phyloP scores from a whole-genome alignment of 2,797 vertebrate genomes.

The Phylloscopus collybita region DNA sequence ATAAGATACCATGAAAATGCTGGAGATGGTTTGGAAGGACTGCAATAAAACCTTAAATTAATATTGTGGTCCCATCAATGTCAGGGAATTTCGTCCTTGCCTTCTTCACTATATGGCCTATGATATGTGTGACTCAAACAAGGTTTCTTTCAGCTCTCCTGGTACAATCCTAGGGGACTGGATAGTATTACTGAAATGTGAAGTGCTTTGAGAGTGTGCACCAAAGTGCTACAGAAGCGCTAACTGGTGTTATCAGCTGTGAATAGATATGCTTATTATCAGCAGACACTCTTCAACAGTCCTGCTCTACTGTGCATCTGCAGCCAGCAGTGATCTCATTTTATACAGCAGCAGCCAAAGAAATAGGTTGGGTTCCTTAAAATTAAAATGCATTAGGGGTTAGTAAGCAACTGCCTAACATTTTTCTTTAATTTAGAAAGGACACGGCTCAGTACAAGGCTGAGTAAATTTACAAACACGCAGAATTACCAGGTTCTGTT shows the following conservation, averaged over 20 bases:
- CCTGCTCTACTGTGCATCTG: background rate
- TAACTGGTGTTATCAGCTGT: constrained; percentile 66
- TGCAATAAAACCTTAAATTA: background rate
- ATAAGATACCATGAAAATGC: background rate
- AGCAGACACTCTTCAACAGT: constrained; percentile 60
- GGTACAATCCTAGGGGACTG: background rate
- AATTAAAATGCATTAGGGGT: constrained; percentile 3
- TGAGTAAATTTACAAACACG: background rate
- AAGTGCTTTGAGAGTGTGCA: background rate
- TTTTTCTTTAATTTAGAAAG: background rate
- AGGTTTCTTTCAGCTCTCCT: background rate
- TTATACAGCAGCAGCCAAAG: constrained; percentile 23
- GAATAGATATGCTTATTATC: constrained; percentile 61
- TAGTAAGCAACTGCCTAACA: background rate
- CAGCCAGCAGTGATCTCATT: constrained; percentile 63
- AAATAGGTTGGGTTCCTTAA: constrained; percentile 23
- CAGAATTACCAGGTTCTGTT: background rate
- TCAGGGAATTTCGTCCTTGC: background rate
- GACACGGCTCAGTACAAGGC: background rate
- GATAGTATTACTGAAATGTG: background rate
- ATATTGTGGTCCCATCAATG: background rate
- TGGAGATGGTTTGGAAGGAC: background rate
- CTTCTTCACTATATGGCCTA: background rate
- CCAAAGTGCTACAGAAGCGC: constrained; percentile 41
- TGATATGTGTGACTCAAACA: background rate